Evolutionary conservation across 2,888 invertebrate genomes (phyloP).

Genomic region (Apamea sordens): DNA sequence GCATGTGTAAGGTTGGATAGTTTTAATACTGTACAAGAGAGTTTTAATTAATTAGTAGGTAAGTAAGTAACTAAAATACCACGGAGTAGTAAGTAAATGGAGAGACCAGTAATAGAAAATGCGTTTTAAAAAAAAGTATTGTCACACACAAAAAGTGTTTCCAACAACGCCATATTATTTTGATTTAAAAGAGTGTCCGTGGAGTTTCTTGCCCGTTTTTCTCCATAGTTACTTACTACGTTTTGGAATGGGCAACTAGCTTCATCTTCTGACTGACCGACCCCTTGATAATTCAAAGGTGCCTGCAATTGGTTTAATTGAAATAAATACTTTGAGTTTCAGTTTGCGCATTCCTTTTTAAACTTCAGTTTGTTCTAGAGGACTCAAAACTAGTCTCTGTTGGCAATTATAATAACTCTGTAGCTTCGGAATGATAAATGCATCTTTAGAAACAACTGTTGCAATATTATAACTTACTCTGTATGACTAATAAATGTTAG

Average conservation of each 20-base stretch:
- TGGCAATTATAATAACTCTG: neutral
- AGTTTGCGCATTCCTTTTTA: neutral
- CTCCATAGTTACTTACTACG: too few relatives aligned
- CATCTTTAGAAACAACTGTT: neutral
- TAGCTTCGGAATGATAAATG: slow-evolving; percentile 38
- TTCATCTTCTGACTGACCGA: too few relatives aligned
- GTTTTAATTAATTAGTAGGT: neutral
- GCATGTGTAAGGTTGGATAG: neutral
- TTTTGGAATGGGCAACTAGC: too few relatives aligned
- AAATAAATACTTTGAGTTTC: too few relatives aligned
- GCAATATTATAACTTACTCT: neutral
- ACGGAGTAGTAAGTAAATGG: neutral
- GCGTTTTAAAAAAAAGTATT: neutral
- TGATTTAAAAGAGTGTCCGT: too few relatives aligned
- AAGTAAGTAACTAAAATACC: neutral
- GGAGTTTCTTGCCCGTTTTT: too few relatives aligned
- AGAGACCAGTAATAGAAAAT: neutral
- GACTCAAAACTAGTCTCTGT: neutral
- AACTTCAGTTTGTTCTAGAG: neutral
- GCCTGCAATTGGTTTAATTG: too few relatives aligned
- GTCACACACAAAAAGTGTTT: too few relatives aligned
- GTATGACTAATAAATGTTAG: neutral
- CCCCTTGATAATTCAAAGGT: too few relatives aligned
- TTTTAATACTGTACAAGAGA: slow-evolving; percentile 21
- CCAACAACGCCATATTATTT: too few relatives aligned